Base-by-base conservation (phyloP, 2,113 vertebrate genomes). In the Neomonachus schauinslandi region DNA sequence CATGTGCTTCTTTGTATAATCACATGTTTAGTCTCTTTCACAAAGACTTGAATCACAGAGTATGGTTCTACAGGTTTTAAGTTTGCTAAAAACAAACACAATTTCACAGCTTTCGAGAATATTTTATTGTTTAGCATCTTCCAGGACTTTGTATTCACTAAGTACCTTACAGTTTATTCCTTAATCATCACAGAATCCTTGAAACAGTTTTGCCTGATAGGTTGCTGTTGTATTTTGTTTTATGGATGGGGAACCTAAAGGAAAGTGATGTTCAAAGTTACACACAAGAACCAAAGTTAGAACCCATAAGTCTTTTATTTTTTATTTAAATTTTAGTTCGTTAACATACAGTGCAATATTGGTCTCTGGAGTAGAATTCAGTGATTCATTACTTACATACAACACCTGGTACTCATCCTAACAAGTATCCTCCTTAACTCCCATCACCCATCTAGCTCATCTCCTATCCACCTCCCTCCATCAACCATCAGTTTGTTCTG, bases 111-210 rank as follows among this genome's bases (percentile, higher is more conserved):
- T 96, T 96, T 80, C 36, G 18, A 80, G 39, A 92, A 80, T 82
- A 72, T 59, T 97, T 79, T 83, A 89, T 88, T 92, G 65, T 85
- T 94, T 97, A 39, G 28, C n/a, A 67, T 74, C 82, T 96, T 96
- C 28, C 7, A 90, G n/a, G 61, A 74, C 28, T 86, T 90, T 97
- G 53, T 74, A 72, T 92, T 97, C 57, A 95, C 65, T 95, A 77
- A 85, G n/a, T 83, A 61, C 26, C 59, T 92, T 91, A 74, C 3
- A 84, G 69, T 94, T 96, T 95, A 92, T 80, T 81, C 46, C 55
- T 84, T 94, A 83, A 61, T 88, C n/a, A 88, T 88, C 91, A 95
- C 42, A 76, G 61, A 88, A 91, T 88, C 26, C 85, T 97, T 95
- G 76, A 94, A 94, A 61, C 3, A 15, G 5, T 74, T 93, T 95